Evolutionary conservation across 2,797 vertebrate species (phyloP).

Genomic region (Myripristis jacobus): DNA sequence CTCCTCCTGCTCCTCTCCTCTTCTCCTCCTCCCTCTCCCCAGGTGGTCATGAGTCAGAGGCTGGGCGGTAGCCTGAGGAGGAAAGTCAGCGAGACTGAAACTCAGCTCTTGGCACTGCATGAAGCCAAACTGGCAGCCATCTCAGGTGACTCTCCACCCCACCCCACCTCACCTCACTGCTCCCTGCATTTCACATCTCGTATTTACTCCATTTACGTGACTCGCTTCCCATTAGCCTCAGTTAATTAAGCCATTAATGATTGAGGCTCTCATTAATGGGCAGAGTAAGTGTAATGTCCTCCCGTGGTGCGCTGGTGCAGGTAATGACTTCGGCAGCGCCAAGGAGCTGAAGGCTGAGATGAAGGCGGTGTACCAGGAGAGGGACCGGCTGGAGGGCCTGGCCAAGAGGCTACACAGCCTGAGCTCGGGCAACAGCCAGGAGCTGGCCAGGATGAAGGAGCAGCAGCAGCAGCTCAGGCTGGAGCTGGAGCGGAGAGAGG

Average conservation of each 20-base stretch:
- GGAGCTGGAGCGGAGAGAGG: conserved; percentile 84
- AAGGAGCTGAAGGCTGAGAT: conserved; percentile 91
- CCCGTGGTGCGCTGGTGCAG: conserved; percentile 72
- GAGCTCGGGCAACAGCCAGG: conserved; percentile 80
- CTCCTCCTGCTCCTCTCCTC: conserved; percentile 22
- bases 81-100: conserved; percentile 89
- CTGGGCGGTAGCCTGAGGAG: conserved; percentile 87
- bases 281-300: conserved; percentile 53
- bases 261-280: conserved; percentile 61
- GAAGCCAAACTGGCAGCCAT: conserved; percentile 90
- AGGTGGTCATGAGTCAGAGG: conserved; percentile 90
- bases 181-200: conserved; percentile 33
- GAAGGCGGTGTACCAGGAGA: conserved; percentile 83
- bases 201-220: conserved; percentile 61
- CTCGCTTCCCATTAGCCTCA: conserved; percentile 50
- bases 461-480: conserved; percentile 83
- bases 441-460: conserved; percentile 85
- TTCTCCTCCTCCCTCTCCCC: conserved; percentile 67
- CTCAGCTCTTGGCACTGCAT: conserved; percentile 87
- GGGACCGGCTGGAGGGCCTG: conserved; percentile 86
- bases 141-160: conserved; percentile 83
- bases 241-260: conserved; percentile 67
- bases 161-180: conserved; percentile 18
- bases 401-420: conserved; percentile 83
- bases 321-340: conserved; percentile 88